Conservation (phyloP, 2,888 invertebrate species). For the Lydus trimaculatus region DNA sequence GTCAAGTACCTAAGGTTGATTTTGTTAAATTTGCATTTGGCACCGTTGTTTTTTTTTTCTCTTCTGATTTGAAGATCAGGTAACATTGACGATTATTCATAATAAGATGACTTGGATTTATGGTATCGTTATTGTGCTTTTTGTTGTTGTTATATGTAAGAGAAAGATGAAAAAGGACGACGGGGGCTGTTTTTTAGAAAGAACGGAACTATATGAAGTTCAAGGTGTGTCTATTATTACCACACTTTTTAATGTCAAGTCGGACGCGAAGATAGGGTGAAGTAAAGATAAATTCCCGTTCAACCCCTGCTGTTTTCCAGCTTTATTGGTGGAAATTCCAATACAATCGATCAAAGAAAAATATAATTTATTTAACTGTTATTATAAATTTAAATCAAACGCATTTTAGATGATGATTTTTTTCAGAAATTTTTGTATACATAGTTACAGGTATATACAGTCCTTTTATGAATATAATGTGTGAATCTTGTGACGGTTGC, state of each 20-base stretch:
- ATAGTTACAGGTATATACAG: conserved; percentile 6
- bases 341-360: neutral
- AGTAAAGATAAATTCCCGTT: conserved; percentile 1
- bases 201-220: conserved; percentile 3
- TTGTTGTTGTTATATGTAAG: neutral
- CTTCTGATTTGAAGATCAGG: conserved; percentile 41
- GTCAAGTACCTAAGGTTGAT: conserved; percentile 40
- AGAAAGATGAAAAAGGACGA: neutral
- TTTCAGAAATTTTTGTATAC: neutral
- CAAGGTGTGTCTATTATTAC: conserved; percentile 14
- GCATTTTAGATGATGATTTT: neutral
- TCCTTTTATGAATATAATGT: conserved; percentile 40
- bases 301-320: conserved; percentile 10
- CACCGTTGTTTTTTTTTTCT: conserved; percentile 40
- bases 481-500: conserved; percentile 51
- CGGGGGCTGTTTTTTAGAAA: neutral
- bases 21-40: conserved; percentile 42
- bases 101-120: conserved; percentile 43
- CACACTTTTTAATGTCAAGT: conserved; percentile 13
- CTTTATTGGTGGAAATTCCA: neutral
- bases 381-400: neutral
- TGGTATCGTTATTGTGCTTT: conserved; percentile 32
- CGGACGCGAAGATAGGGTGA: conserved; percentile 9
- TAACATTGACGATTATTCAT: conserved; percentile 43
- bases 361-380: neutral